These are phyloP conservation scores for Coronaproctus castanopsis DNA, from an alignment of 2,888 invertebrate species.

Conservation along the genomic window DNA sequence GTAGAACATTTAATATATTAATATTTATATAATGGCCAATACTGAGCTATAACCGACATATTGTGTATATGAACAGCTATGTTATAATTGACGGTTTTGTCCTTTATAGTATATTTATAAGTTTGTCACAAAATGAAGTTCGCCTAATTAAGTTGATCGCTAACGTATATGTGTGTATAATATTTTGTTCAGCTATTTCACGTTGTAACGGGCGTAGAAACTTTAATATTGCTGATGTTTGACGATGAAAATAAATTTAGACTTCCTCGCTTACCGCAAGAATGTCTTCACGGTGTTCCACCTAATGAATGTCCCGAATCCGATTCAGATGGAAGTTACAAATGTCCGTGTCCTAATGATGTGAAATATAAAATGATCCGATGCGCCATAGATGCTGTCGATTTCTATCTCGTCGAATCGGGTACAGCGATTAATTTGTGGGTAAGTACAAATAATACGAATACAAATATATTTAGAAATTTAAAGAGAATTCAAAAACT, in stretches of 20 bases:
- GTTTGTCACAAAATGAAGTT: too few relatives aligned
- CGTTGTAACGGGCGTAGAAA: slow-evolving; percentile 69
- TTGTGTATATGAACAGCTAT: too few relatives aligned
- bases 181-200: slow-evolving; percentile 74
- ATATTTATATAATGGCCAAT: too few relatives aligned
- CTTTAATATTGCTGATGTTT: slow-evolving; percentile 59
- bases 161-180: too few relatives aligned
- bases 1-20: too few relatives aligned
- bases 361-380: slow-evolving; percentile 88
- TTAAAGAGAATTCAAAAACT: too few relatives aligned
- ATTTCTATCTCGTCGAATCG: slow-evolving; percentile 74
- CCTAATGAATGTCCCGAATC: slow-evolving; percentile 47
- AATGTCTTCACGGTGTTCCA: slow-evolving; percentile 58
- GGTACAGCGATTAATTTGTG: slow-evolving; percentile 72
- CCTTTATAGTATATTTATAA: too few relatives aligned
- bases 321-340: slow-evolving; percentile 31
- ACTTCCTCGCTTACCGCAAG: slow-evolving; percentile 54
- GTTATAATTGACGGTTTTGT: too few relatives aligned
- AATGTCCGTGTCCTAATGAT: slow-evolving; percentile 56
- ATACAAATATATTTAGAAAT: too few relatives aligned
- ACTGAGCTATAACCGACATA: too few relatives aligned
- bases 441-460: slow-evolving; percentile 34
- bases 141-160: too few relatives aligned
- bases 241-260: slow-evolving; percentile 79
- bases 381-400: slow-evolving; percentile 67